Evolutionary conservation across 2,797 vertebrate genomes (phyloP), one percentile per base, ranked within the genome.

Genomic region (Hydrophis major): DNA sequence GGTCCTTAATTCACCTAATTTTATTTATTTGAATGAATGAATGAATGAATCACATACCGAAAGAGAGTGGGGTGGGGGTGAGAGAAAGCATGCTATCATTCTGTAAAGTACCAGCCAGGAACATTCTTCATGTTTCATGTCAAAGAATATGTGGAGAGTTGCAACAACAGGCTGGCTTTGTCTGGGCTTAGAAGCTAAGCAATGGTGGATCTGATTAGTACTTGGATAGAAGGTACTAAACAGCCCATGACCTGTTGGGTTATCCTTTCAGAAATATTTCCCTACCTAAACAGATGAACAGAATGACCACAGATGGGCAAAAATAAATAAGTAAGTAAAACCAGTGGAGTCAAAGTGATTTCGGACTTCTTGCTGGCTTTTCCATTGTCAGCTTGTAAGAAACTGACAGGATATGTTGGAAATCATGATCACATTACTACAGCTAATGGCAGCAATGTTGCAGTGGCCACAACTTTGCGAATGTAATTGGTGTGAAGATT

Each of bases 1-100:
- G 16, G 6, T 78, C 32, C 69, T 42, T 42, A 78, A 78, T 78
- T 37, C 32, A 42, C 18, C 18, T 37, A 32, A 20, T 42, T 74
- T 7, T 37, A 20, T 74, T 78, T 78, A 42, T 37, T 20, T 78
- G 22, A 78, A 78, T 37, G 3, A 66, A 55, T 37, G 6, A 74
- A 20, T 37, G 16, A 20, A 69, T 69, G n/a, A 74, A 74, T 74
- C 1, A 66, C 28, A 66, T n/a, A 63, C 11, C 61, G 63, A 32
- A 74, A 42, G 32, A 8, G 28, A 6, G 12, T 0, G 12, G 5
- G 2, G 42, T 0, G 0, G 6, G 0, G 13, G 32, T 32, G 32
- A 32, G 27, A 74, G 16, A 37, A n/a, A 74, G n/a, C 16, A 16
- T 0, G 0, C 32, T 78, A 42, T 18, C 18, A 8, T 78, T 78